Evolutionary conservation across 2,797 vertebrate genomes (phyloP).

Genomic region (Hypotaenidia philippensis): DNA sequence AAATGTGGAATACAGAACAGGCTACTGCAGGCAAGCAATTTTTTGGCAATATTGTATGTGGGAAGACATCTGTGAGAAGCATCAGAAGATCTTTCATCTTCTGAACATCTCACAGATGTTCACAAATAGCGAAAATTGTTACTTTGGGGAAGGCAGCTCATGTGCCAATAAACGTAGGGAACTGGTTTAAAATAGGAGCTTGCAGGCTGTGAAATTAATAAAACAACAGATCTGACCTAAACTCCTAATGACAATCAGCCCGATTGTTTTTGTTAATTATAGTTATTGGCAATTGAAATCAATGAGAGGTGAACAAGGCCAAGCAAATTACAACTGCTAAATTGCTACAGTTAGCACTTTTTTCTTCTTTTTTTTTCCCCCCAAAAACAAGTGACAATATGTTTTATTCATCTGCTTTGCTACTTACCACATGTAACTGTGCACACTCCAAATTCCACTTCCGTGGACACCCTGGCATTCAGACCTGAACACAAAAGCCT

Average conservation of each 20-base stretch:
- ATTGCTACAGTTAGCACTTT: constrained; percentile 53
- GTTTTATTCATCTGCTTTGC: constrained; percentile 50
- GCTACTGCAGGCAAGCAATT: constrained; percentile 69
- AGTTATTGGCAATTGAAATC: constrained; percentile 70
- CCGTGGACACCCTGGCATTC: constrained; percentile 25
- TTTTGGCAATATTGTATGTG: constrained; percentile 75
- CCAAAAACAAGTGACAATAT: constrained; percentile 17
- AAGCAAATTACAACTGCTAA: constrained; percentile 62
- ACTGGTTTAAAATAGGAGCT: constrained; percentile 69
- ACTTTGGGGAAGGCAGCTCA: constrained; percentile 72
- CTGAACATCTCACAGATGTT: constrained; percentile 80
- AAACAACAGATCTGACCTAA: constrained; percentile 74
- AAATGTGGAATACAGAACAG: constrained; percentile 69
- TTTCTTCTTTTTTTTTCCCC: not conserved
- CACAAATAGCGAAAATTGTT: constrained; percentile 78
- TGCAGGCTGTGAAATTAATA: constrained; percentile 68
- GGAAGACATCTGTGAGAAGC: constrained; percentile 80
- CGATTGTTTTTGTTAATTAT: constrained; percentile 71
- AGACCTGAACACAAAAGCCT: constrained; percentile 59
- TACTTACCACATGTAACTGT: constrained; percentile 77
- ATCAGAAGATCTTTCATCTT: constrained; percentile 76
- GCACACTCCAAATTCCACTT: constrained; percentile 72
- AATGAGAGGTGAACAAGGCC: constrained; percentile 64
- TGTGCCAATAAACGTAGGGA: constrained; percentile 63
- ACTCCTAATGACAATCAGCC: constrained; percentile 73